Conservation (phyloP, 2,797 vertebrate species). For the Sphaeramia orbicularis region DNA sequence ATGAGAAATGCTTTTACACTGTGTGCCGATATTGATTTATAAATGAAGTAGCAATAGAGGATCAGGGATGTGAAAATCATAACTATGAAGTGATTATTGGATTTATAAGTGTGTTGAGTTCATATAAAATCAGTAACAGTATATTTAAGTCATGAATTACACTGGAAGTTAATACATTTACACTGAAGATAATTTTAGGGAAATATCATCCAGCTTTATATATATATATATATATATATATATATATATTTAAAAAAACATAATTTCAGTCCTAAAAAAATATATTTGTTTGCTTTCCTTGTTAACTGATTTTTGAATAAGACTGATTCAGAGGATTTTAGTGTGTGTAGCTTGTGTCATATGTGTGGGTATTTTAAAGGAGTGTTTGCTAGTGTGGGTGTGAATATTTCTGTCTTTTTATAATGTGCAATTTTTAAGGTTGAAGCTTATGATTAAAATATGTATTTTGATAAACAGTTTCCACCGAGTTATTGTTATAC, state of each 20-base stretch:
- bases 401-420: conserved; percentile 45
- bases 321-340: conserved; percentile 16
- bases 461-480: conserved; percentile 73
- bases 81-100: conserved; percentile 31
- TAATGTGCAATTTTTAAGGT: conserved; percentile 52
- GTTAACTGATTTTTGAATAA: conserved; percentile 5
- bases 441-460: conserved; percentile 73
- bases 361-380: conserved; percentile 16
- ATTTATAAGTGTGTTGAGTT: conserved; percentile 25
- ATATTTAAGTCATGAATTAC: conserved; percentile 33
- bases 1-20: conserved; percentile 8
- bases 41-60: conserved; percentile 33
- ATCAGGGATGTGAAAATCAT: conserved; percentile 14
- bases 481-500: conserved; percentile 6
- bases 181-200: not conserved
- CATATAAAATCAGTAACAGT: not conserved
- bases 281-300: not conserved
- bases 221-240: too few relatives aligned
- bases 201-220: not conserved
- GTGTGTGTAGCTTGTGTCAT: conserved; percentile 10
- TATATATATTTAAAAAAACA: not conserved
- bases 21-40: conserved; percentile 20
- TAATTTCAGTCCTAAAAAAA: not conserved
- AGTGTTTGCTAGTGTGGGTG: conserved; percentile 24
- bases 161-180: conserved; percentile 21